A percentile compares a stretch with the other conserved stretches of the same genome.
Evolutionary conservation across 2,888 invertebrate species (phyloP).

Genomic region (Papilio gigon): DNA sequence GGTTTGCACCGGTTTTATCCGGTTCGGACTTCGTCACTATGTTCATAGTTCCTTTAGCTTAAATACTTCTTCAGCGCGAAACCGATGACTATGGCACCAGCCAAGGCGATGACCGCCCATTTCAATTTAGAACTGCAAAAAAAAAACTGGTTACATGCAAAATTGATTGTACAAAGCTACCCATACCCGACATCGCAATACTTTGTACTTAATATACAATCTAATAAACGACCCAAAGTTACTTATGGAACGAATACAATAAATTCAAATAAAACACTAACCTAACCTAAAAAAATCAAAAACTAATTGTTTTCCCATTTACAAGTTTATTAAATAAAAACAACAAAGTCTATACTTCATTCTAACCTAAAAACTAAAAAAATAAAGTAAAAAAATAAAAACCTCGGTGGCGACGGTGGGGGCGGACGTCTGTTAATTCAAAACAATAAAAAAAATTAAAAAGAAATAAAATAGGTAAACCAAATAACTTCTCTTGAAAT

Average conservation of each 20-base stretch:
- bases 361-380: not conserved
- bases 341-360: too few species aligned
- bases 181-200: too few species aligned
- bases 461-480: conserved; percentile 38
- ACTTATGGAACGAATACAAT: too few species aligned
- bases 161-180: too few species aligned
- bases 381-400: not conserved
- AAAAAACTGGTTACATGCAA: too few species aligned
- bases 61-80: conserved; percentile 60
- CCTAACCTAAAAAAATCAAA: too few species aligned
- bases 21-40: not conserved
- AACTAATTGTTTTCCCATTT: too few species aligned
- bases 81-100: conserved; percentile 60
- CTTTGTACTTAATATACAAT: too few species aligned
- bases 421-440: conserved; percentile 4
- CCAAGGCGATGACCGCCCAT: conserved; percentile 63
- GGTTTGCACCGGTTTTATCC: conserved; percentile 45
- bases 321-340: not conserved
- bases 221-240: too few species aligned
- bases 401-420: not conserved
- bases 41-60: conserved; percentile 31
- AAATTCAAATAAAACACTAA: too few species aligned
- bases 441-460: conserved; percentile 33
- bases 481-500: conserved; percentile 31
- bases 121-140: conserved; percentile 59